phyloP scores from a whole-genome alignment of 2,113 vertebrate species.

The Salvelinus sp. region DNA sequence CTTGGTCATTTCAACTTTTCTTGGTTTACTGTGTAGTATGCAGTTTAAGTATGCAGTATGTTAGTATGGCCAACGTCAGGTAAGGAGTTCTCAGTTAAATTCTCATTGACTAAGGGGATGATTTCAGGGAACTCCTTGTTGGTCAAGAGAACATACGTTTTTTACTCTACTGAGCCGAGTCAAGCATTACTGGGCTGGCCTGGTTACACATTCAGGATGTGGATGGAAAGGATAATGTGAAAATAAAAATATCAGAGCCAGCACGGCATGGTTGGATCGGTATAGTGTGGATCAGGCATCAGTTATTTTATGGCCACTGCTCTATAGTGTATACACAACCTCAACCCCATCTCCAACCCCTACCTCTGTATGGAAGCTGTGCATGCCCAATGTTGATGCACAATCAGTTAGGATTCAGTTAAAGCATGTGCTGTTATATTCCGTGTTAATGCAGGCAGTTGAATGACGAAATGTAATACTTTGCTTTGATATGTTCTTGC shows the following conservation, averaged over 20 bases:
- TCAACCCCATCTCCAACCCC: not conserved
- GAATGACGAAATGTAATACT: constrained; percentile 22
- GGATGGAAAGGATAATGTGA: too few relatives aligned
- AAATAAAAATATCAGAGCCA: too few relatives aligned
- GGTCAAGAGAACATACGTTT: not conserved
- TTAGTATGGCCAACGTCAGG: too few relatives aligned
- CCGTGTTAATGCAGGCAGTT: constrained; percentile 11
- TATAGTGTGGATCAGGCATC: too few relatives aligned
- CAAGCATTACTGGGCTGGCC: too few relatives aligned
- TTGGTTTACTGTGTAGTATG: too few relatives aligned
- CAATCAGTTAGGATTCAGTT: constrained; percentile 32
- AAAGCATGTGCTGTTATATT: constrained; percentile 54
- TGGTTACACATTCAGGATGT: too few relatives aligned
- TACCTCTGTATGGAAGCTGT: constrained; percentile 20
- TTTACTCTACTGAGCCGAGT: too few relatives aligned
- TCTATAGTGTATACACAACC: not conserved
- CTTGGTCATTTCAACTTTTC: too few relatives aligned
- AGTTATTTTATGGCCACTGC: not conserved
- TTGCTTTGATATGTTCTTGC: constrained; percentile 45
- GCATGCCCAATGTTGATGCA: constrained; percentile 56
- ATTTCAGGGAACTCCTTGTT: not conserved
- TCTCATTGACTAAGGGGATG: not conserved
- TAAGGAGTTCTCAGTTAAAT: too few relatives aligned
- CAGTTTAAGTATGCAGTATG: too few relatives aligned
- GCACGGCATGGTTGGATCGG: too few relatives aligned